phyloP scores from a whole-genome alignment of 1,140 invertebrate genomes.

The Akabosia matsudoensis region DNA sequence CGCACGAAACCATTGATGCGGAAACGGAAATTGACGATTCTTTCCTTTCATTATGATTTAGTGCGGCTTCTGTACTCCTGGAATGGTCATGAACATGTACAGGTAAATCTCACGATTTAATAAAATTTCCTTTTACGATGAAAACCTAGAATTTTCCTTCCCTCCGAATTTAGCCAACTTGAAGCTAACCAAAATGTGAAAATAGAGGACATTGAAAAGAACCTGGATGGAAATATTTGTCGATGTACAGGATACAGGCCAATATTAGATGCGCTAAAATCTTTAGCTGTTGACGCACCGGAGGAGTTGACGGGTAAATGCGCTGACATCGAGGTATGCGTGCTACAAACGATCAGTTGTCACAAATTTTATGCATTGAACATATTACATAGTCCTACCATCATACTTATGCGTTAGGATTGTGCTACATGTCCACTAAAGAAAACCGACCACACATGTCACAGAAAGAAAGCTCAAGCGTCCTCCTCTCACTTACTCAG shows the following conservation, averaged over 20 bases:
- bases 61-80: slow-evolving; percentile 56
- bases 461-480: background rate
- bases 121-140: background rate
- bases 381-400: too few species aligned
- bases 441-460: background rate
- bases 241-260: slow-evolving; percentile 55
- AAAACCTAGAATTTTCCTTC: too few species aligned
- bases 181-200: slow-evolving; percentile 35
- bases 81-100: slow-evolving; percentile 56
- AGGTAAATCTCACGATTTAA: slow-evolving; percentile 46
- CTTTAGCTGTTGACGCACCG: slow-evolving; percentile 62
- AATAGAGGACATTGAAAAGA: slow-evolving; percentile 49
- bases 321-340: slow-evolving; percentile 32
- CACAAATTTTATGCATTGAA: too few species aligned
- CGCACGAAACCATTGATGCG: background rate
- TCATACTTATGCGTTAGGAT: too few species aligned
- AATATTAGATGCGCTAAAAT: slow-evolving; percentile 66
- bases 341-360: background rate
- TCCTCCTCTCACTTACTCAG: background rate
- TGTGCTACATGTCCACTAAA: slow-evolving; percentile 8
- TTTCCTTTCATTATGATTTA: background rate
- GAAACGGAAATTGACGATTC: background rate
- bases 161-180: slow-evolving; percentile 11
- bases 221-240: slow-evolving; percentile 44
- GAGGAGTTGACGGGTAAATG: slow-evolving; percentile 50